Conservation (phyloP, 2,797 vertebrate species). For the Myotis pilosus region DNA sequence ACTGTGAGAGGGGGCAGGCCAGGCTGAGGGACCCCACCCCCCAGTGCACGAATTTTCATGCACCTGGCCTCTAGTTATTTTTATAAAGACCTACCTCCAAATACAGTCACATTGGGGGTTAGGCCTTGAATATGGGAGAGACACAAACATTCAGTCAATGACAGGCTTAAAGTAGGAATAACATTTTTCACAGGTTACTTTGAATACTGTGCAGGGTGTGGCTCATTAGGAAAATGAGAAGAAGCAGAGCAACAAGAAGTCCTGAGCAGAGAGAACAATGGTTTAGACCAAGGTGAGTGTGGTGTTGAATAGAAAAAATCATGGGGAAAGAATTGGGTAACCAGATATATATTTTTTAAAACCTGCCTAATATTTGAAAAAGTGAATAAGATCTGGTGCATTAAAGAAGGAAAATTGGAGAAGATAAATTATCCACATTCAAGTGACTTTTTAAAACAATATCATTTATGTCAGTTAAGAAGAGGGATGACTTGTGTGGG, state of each 20-base stretch:
- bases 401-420: background rate
- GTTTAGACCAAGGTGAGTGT: background rate
- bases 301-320: background rate
- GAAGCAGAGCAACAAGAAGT: background rate
- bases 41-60: no score
- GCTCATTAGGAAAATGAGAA: background rate
- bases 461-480: background rate
- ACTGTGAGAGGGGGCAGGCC: no score
- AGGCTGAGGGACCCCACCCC: no score
- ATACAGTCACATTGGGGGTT: background rate
- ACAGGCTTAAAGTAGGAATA: background rate
- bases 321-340: background rate
- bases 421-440: background rate
- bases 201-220: background rate
- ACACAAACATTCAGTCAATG: background rate
- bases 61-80: background rate
- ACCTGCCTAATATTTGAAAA: background rate
- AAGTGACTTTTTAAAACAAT: background rate
- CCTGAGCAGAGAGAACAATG: background rate
- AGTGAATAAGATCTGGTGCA: background rate
- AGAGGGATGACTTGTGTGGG: background rate
- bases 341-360: background rate
- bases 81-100: background rate
- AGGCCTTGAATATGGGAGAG: background rate
- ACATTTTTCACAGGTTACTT: background rate